Base-by-base conservation (phyloP, 2,797 vertebrate species). In the Kryptopterus vitreolus region DNA sequence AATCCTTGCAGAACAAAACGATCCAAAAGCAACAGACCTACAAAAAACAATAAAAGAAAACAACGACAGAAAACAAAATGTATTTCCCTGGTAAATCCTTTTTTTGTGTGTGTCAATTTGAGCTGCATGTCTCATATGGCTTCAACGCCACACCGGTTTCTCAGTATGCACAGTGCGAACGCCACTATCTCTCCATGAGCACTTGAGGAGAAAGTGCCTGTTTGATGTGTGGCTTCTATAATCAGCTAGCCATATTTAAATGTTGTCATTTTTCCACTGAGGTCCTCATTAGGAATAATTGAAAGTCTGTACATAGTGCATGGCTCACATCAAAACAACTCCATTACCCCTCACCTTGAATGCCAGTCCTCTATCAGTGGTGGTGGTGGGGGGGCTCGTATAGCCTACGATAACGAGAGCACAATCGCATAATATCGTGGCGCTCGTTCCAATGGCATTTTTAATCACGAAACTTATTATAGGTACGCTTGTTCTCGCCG, bases 361-460 rank as follows among this genome's bases (percentile, higher is more conserved):
- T 24, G 78, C 53, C 69, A 31, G 71, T 61, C 43, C 31, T 53
- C 77, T 72, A 77, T 82, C 73, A 65, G 22, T 33, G 31, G 38
- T n/a, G n/a, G n/a, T n/a, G n/a, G n/a, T n/a, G 38, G 38, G 38
- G 38, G 10, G 61, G 57, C n/a, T n/a, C n/a, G n/a, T n/a, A 80
- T 73, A 74, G 78, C 74, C 74, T 61, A 31, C 24, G 50, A 76
- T 83, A 75, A 81, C 70, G 29, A 76, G 75, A 57, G 74, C 72
- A 29, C 78, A 83, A 85, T 78, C 76, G 71, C 76, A 72, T 79
- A 74, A 69, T 79, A 75, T 77, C 63, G 35, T 78, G 73, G 75
- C 33, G 57, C 53, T 75, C 43, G 43, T 81, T 53, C 71, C 74
- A 82, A 66, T 71, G 11, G 69, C 53, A 71, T 71, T 71, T 71